Conservation (phyloP, 2,113 vertebrate genomes). For the Rutilus rutilus region DNA sequence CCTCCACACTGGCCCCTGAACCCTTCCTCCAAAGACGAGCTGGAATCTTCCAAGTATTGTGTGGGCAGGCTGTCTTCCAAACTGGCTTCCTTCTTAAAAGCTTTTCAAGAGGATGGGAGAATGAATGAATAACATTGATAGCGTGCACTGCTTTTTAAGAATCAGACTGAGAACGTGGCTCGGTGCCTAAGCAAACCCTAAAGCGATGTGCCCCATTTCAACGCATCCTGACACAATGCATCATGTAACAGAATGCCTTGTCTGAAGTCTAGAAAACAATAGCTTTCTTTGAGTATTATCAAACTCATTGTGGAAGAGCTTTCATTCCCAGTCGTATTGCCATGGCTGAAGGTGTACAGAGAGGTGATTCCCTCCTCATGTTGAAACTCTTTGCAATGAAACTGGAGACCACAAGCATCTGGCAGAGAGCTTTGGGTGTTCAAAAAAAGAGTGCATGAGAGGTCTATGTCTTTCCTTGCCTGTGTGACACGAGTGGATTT, state of each 20-base stretch:
- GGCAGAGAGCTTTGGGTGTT: constrained; percentile 17
- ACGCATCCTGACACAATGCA: constrained; percentile 32
- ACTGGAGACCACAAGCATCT: constrained; percentile 35
- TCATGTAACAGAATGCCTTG: constrained; percentile 40
- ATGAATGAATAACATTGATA: constrained; percentile 51
- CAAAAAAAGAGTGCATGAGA: not conserved
- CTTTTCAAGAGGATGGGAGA: constrained; percentile 39
- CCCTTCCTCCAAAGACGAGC: constrained; percentile 25
- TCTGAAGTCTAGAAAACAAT: constrained; percentile 38
- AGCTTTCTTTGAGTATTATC: constrained; percentile 38
- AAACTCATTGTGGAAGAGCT: constrained; percentile 45
- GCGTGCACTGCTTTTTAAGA: constrained; percentile 45
- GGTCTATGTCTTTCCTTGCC: not conserved
- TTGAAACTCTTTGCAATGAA: constrained; percentile 32
- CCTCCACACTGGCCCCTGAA: constrained; percentile 33
- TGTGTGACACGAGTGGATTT: constrained; percentile 12
- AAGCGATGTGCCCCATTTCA: constrained; percentile 43
- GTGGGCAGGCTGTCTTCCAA: constrained; percentile 43
- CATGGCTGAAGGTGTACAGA: constrained; percentile 19
- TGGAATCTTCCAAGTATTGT: constrained; percentile 49
- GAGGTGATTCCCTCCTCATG: constrained; percentile 42
- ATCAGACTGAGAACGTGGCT: constrained; percentile 46
- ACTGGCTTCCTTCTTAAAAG: constrained; percentile 47
- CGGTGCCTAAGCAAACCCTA: constrained; percentile 50
- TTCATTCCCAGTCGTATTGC: constrained; percentile 35